These are phyloP conservation scores for Pelochelys cantorii DNA, from an alignment of 2,797 vertebrate genomes.

Conservation along the genomic window DNA sequence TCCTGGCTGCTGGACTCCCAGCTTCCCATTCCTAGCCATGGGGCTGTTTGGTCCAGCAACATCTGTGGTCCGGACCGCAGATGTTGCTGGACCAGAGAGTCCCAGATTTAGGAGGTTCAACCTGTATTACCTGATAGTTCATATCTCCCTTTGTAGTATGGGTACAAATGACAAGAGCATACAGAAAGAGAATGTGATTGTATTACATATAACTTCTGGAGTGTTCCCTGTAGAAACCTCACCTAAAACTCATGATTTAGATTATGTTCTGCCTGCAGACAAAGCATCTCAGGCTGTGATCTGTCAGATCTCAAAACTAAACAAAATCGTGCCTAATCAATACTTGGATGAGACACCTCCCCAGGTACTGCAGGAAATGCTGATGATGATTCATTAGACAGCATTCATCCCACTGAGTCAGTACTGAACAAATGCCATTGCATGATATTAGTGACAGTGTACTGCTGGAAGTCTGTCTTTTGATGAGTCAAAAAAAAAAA, in stretches of 20 bases:
- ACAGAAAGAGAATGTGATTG: not conserved
- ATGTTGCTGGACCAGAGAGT: too few relatives aligned
- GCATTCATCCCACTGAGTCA: constrained; percentile 63
- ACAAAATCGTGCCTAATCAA: constrained; percentile 22
- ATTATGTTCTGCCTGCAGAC: not conserved
- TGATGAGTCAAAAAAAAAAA: constrained; percentile 14
- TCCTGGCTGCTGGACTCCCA: too few relatives aligned
- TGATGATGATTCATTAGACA: constrained; percentile 65
- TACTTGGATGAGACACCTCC: constrained; percentile 56
- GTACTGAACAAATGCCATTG: constrained; percentile 65
- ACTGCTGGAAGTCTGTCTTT: constrained; percentile 1
- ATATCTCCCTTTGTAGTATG: not conserved
- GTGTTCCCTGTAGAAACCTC: not conserved
- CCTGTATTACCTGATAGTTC: not conserved
- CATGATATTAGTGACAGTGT: not conserved
- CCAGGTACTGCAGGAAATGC: not conserved
- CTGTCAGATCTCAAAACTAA: constrained; percentile 12
- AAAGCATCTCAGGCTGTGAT: not conserved
- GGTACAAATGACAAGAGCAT: not conserved
- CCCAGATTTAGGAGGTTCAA: too few relatives aligned
- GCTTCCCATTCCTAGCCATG: too few relatives aligned
- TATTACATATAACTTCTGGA: not conserved
- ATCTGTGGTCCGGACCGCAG: too few relatives aligned
- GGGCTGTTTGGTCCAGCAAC: too few relatives aligned
- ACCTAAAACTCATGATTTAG: not conserved